These are phyloP conservation scores for Cathartes aura DNA, from an alignment of 2,113 vertebrate species.

Conservation along the genomic window DNA sequence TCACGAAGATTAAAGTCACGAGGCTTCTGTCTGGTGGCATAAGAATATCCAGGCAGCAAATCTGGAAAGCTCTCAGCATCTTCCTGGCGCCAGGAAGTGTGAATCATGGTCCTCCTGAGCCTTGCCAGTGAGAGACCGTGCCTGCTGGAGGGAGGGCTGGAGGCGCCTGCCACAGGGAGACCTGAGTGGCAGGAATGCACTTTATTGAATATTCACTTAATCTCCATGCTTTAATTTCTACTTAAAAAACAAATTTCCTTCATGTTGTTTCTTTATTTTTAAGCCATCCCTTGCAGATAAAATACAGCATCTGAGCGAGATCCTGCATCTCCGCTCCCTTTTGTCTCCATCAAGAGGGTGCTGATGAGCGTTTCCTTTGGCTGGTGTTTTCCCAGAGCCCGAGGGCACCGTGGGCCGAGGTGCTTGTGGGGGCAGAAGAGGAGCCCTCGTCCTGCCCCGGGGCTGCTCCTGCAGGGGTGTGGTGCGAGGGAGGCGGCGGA, in stretches of 20 bases:
- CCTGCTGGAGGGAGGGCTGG: neutral
- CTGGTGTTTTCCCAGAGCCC: neutral
- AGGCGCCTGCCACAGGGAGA: neutral
- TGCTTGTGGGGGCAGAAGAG: neutral
- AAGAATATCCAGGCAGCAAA: neutral
- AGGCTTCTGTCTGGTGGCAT: neutral
- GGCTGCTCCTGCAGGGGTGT: neutral
- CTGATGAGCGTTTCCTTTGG: neutral
- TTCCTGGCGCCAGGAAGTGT: neutral
- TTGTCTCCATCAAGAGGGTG: neutral
- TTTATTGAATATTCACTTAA: neutral
- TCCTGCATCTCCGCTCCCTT: neutral
- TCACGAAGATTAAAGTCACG: neutral
- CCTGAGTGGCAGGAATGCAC: accelerated
- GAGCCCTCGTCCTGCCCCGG: neutral
- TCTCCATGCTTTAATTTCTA: neutral
- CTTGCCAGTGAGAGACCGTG: neutral
- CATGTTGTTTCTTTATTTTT: neutral
- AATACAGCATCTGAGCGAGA: accelerated
- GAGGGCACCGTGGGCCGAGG: accelerated
- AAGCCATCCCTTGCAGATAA: neutral
- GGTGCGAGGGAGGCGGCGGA: accelerated
- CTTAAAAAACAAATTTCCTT: neutral
- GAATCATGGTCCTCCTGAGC: neutral
- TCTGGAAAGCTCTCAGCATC: neutral